phyloP scores from a whole-genome alignment of 2,888 invertebrate species.

The Phaonia tiefii region DNA sequence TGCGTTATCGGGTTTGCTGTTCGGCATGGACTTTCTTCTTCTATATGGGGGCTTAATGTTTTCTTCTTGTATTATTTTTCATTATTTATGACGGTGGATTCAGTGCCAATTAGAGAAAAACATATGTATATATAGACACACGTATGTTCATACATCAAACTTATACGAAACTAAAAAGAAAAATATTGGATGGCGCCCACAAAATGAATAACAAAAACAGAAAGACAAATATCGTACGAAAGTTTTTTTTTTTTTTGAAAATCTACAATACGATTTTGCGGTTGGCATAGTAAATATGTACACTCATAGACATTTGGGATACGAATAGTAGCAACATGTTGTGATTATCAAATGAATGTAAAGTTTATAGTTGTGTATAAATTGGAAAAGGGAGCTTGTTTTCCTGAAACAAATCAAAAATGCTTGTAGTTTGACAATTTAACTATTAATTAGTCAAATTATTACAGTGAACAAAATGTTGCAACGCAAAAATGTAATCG shows the following conservation, averaged over 20 bases:
- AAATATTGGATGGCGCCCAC: slow-evolving; percentile 60
- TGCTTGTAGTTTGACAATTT: no score
- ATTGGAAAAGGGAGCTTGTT: no score
- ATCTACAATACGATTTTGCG: slow-evolving; percentile 50
- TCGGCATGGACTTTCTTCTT: slow-evolving; percentile 40
- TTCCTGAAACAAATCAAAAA: no score
- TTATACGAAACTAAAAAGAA: slow-evolving; percentile 27
- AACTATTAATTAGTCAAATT: no score
- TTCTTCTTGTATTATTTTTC: slow-evolving; percentile 47
- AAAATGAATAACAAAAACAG: slow-evolving; percentile 47
- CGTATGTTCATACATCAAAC: slow-evolving; percentile 48
- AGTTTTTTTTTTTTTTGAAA: slow-evolving; percentile 44
- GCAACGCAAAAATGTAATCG: no score
- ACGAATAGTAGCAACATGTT: no score
- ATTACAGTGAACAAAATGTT: no score
- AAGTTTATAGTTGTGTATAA: no score
- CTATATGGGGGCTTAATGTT: slow-evolving; percentile 44
- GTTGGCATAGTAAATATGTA: slow-evolving; percentile 45
- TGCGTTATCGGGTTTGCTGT: slow-evolving; percentile 3
- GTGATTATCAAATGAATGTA: no score
- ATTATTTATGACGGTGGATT: slow-evolving; percentile 62
- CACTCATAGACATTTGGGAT: no score
- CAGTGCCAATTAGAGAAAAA: slow-evolving; percentile 66
- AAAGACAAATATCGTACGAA: slow-evolving; percentile 1
- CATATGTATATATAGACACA: slow-evolving; percentile 49